Conservation (phyloP, 1,140 invertebrate species). For the Dinothrombium tinctorium region DNA sequence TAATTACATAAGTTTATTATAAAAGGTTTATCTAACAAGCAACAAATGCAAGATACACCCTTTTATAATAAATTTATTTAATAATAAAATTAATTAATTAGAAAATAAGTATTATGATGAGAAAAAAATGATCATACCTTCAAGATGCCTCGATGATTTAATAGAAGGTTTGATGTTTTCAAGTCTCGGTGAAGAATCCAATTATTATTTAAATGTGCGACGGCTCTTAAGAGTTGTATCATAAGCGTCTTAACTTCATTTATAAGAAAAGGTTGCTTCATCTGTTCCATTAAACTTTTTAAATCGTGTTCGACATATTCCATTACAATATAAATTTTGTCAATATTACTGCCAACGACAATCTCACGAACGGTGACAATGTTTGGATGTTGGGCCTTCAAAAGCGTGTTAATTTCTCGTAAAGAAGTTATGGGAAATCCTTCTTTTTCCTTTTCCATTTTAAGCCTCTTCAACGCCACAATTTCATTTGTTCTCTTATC, state of each 20-base stretch:
- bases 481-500: constrained; percentile 67
- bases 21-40: no score
- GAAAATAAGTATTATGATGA: constrained; percentile 8
- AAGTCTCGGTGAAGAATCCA: constrained; percentile 57
- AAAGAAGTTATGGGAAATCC: constrained; percentile 67
- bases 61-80: no score
- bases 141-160: constrained; percentile 51
- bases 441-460: constrained; percentile 63
- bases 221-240: constrained; percentile 64
- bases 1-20: no score
- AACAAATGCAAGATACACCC: no score
- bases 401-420: constrained; percentile 72
- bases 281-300: constrained; percentile 78
- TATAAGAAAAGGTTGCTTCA: constrained; percentile 77
- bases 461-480: constrained; percentile 80
- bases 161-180: constrained; percentile 14
- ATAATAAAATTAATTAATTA: no score
- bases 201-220: constrained; percentile 74
- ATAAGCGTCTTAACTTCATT: constrained; percentile 93
- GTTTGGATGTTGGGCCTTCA: constrained; percentile 73
- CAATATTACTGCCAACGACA: constrained; percentile 67
- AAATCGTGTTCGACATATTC: constrained; percentile 95
- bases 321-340: constrained; percentile 89
- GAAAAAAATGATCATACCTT: constrained; percentile 22
- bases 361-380: constrained; percentile 84